Percentiles rank a stretch among this genome's conserved stretches.
These are phyloP conservation scores for Lagodon rhomboides DNA, from an alignment of 2,797 vertebrate genomes.

Conservation along the genomic window DNA sequence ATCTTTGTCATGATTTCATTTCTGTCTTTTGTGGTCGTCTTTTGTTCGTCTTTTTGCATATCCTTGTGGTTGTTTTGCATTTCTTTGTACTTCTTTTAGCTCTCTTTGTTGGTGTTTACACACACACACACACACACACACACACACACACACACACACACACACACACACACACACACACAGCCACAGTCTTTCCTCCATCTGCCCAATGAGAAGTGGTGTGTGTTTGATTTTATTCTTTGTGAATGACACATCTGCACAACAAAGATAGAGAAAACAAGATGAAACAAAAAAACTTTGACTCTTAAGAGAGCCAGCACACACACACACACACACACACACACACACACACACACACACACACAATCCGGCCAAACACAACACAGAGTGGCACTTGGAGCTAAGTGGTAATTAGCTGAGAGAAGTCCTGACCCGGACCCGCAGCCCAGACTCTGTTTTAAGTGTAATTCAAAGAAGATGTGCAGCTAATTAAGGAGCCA, in stretches of 20 bases:
- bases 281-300: conserved; percentile 18
- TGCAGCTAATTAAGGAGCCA: conserved; percentile 82
- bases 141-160: neutral
- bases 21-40: neutral
- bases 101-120: neutral
- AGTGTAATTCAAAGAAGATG: conserved; percentile 84
- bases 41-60: neutral
- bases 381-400: conserved; percentile 77
- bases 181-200: conserved; percentile 2
- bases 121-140: conserved; percentile 22
- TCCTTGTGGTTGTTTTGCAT: neutral
- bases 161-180: conserved; percentile 21
- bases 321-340: neutral
- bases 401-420: conserved; percentile 77
- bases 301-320: conserved; percentile 3
- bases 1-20: neutral
- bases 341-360: conserved; percentile 13
- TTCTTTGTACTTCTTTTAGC: neutral
- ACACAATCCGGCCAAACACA: conserved; percentile 23
- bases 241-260: conserved; percentile 24
- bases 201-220: conserved; percentile 11
- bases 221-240: conserved; percentile 8
- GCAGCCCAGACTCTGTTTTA: conserved; percentile 82
- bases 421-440: conserved; percentile 71
- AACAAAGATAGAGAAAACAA: conserved; percentile 21